A percentile compares a stretch with the other conserved stretches of the same genome.
Conservation (phyloP, 2,888 invertebrate genomes). For the Athalia rosae region DNA sequence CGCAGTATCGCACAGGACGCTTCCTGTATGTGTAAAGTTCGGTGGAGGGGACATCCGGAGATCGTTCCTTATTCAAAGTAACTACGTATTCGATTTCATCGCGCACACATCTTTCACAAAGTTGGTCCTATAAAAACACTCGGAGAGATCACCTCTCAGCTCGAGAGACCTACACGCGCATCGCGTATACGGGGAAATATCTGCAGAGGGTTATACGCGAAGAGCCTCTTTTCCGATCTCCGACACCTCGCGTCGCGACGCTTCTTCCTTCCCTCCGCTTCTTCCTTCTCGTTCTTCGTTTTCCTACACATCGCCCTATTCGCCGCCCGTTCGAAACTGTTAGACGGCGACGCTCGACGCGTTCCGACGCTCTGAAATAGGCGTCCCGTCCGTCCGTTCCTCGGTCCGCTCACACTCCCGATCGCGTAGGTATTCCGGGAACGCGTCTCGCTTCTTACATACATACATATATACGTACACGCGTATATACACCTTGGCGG, state of each 20-base stretch:
- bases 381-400: neutral
- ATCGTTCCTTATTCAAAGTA: slow-evolving; percentile 37
- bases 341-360: neutral
- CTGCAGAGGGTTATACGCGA: too few relatives aligned
- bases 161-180: too few relatives aligned
- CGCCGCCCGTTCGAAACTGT: neutral
- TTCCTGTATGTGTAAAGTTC: neutral
- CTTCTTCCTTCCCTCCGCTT: neutral
- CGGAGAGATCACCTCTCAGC: neutral
- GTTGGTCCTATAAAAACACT: slow-evolving; percentile 43
- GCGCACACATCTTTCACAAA: slow-evolving; percentile 54
- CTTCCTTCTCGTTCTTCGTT: neutral
- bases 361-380: slow-evolving; percentile 5
- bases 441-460: slow-evolving; percentile 16
- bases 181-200: too few relatives aligned
- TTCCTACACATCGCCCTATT: slow-evolving; percentile 6
- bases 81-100: slow-evolving; percentile 55
- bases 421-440: slow-evolving; percentile 41
- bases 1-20: too few relatives aligned
- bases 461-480: neutral
- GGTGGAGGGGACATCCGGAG: neutral
- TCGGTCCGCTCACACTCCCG: neutral
- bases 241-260: neutral
- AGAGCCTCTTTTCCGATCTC: slow-evolving; percentile 1
- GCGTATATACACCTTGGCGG: slow-evolving; percentile 15